Evolutionary conservation across 2,113 vertebrate genomes (phyloP), one percentile per base, ranked within the genome.

Genomic region (Oceanodroma tethys): DNA sequence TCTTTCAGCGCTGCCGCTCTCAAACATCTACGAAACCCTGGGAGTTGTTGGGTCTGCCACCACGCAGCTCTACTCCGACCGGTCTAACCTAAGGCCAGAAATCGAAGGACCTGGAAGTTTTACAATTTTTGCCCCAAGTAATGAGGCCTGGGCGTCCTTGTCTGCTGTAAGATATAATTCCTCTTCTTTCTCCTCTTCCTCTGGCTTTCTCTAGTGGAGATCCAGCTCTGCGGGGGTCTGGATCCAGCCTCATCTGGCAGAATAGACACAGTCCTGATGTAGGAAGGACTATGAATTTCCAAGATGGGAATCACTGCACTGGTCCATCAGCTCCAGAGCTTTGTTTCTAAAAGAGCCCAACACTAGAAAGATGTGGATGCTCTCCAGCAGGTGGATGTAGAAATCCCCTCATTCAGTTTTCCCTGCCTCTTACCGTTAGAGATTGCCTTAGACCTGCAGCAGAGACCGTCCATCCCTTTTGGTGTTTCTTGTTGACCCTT

Each of bases 101-200:
- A 99, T 99, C 1, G 99, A 99, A 91, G 99, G 99, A 11, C 99
- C 99, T 0, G 99, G 99, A 74, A 99, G 99, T 91, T 99, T 99
- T 91, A 99, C 99, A 22, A 99, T 99, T 97, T 99, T 99, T 17
- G 99, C 99, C 79, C 99, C 99, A 6, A 99, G 99, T 96, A 99
- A 99, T 6, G 98, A 99, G 83, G 99, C 99, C 90, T 99, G 99
- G 99, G 97, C 98, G 1, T 98, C 98, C 27, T 96, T 99, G 91
- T 97, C 99, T 48, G 97, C 98, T 30, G 99, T 99, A 97, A 99
- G 99, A 98, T 85, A 55, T 8, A 36, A 38, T 43, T 59, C 47
- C 23, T 58, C 42, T 80, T 96, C 45, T 82, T 93, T 52, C 34
- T 91, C 15, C 27, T 85, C 45, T 63, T 81, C 59, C 59, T 45